Evolutionary conservation across 2,797 vertebrate genomes (phyloP).

Genomic region (Pelobates cultripes): DNA sequence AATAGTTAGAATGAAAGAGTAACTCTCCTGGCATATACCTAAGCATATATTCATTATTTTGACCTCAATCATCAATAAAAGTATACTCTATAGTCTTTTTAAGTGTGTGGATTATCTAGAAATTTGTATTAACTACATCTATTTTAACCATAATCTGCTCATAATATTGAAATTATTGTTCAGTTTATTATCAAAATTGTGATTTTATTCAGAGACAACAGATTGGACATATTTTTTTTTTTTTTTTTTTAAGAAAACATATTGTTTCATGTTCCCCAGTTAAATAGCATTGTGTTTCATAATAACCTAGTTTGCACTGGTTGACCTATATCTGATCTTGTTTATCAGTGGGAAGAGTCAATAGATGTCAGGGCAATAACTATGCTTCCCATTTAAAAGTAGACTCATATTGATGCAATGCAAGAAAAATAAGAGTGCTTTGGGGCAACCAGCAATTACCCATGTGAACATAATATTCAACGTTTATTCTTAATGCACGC

Average conservation of each 20-base stretch:
- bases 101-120: no score
- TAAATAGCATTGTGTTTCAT: constrained; percentile 25
- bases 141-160: no score
- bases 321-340: constrained; percentile 54
- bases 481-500: constrained; percentile 9
- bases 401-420: constrained; percentile 50
- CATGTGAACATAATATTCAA: constrained; percentile 21
- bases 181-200: no score
- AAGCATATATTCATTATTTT: no score
- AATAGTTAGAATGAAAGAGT: no score
- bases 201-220: no score
- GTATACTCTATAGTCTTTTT: no score
- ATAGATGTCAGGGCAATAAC: constrained; percentile 55
- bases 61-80: no score
- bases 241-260: background rate
- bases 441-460: constrained; percentile 39
- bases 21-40: no score
- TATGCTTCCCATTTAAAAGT: constrained; percentile 44
- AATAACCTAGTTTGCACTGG: constrained; percentile 42
- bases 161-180: no score
- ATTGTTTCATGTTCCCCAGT: background rate
- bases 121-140: no score
- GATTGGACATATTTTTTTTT: background rate
- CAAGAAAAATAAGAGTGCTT: constrained; percentile 43
- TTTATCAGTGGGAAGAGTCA: constrained; percentile 39